Evolutionary conservation across 1,140 invertebrate species (phyloP), one percentile per base, ranked within the genome.

Genomic region (Physella acuta): DNA sequence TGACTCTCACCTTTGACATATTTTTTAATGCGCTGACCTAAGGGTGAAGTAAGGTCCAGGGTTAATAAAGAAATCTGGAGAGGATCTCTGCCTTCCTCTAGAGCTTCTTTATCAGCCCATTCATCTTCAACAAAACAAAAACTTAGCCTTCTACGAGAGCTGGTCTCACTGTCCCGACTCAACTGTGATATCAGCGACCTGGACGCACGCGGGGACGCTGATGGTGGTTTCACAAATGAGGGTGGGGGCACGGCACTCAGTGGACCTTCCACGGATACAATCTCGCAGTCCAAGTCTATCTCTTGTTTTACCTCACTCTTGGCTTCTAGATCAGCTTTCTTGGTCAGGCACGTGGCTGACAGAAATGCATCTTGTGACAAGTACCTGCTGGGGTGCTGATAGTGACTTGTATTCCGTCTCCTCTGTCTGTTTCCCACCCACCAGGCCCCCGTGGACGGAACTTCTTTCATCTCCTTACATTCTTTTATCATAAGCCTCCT

Each of bases 111-210:
- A 1, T 76, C 73, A 33, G 71, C 75, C 56, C 73, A 70, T 49
- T 73, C 74, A 59, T 71, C 66, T 30, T 70, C 71, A 31, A 69
- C 52, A 20, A 65, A 58, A 63, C 64, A 39, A 26, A 51, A 64
- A 16, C 67, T 55, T 51, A 77, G 66, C 58, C 74, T 58, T 51
- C 70, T 73, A 5, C 74, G 51, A 20, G 67, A 44, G 44, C 33
- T 68, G 2, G 49, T 36, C 8, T 76, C 72, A 16, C 30, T 28
- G 30, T 78, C 77, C 16, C 77, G 68, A 60, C 74, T 77, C 39
- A 80, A 65, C 62, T 79, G 78, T 14, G 79, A 79, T 55, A 80
- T 79, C 28, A 80, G 71, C 26, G 76, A 77, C 34, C 73, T 76
- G 0, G 75, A 72, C 4, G 77, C 75, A 17, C 75, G 73, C 24